These are phyloP conservation scores for Melanostigma gelatinosum DNA, from an alignment of 2,113 vertebrate genomes.

Conservation along the genomic window DNA sequence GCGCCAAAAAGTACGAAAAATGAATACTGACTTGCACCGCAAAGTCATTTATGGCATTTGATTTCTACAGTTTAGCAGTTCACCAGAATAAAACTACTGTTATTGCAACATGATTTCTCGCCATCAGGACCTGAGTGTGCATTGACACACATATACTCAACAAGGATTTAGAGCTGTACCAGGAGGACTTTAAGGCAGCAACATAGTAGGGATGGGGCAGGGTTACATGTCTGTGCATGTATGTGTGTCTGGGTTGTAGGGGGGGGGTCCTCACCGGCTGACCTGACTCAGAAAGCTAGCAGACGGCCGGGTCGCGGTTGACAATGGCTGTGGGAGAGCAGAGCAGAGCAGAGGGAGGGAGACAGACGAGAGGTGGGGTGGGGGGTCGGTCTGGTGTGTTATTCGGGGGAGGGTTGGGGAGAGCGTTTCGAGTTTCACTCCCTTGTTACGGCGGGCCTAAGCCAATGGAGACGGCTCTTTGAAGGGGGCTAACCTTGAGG, in stretches of 20 bases:
- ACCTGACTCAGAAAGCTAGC: constrained; percentile 72
- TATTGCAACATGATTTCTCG: background rate
- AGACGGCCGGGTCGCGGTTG: constrained; percentile 70
- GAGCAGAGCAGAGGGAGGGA: constrained; percentile 12
- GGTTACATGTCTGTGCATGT: constrained; percentile 16
- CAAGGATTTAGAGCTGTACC: background rate
- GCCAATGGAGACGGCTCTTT: constrained; percentile 77
- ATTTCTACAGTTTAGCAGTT: background rate
- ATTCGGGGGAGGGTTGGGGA: constrained; percentile 60
- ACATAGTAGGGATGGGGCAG: constrained; percentile 39
- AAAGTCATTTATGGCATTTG: background rate
- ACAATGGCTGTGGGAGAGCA: constrained; percentile 74
- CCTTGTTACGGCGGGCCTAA: constrained; percentile 72
- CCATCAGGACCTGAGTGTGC: background rate
- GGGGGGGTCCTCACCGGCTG: constrained; percentile 33
- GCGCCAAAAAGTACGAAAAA: background rate
- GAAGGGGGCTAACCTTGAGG: constrained; percentile 82
- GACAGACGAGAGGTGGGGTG: constrained; percentile 17
- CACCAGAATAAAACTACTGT: background rate
- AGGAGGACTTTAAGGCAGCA: constrained; percentile 55
- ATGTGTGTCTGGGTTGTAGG: constrained; percentile 28
- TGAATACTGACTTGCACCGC: background rate
- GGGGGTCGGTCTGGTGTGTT: constrained; percentile 61
- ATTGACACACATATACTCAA: background rate
- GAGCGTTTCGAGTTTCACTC: constrained; percentile 73